Evolutionary conservation across 1,140 invertebrate genomes (phyloP), one percentile per base, ranked within the genome.

Genomic region (Drosophila nigromelanica): DNA sequence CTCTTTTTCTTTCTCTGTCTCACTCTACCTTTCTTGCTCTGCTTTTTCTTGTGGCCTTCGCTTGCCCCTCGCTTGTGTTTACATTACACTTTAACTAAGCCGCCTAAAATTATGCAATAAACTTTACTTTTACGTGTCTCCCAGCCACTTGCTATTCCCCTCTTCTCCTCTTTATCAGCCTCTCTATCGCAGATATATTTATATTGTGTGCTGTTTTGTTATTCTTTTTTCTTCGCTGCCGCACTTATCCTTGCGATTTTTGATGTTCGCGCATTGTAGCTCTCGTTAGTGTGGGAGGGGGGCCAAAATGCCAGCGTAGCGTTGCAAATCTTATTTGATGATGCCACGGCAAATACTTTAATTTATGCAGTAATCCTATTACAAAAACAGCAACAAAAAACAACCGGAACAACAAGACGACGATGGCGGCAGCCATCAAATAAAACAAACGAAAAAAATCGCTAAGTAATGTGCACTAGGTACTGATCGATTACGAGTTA

Each of bases 341-440:
- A 86, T 86, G 78, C 78, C 76, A 71, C 73, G 79, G 79, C 73
- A 89, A 87, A 87, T 83, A 79, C 83, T 83, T 87, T 89, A 87
- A 87, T 83, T 89, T 80, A 87, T 82, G 83, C 83, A 82, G 79
- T 87, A 87, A 87, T 87, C 83, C 83, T 89, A 87, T 87, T 87
- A 82, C 83, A 89, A 89, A 77, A 79, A 80, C 76, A 68, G 47
- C 50, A 67, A 48, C 33, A 52, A 67, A 18, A 18, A 18, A 40
- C 54, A 60, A 43, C 59, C 56, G 21, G 59, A 75, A 62, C 68
- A 82, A 73, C 37, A 68, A 64, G 42, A 69, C 47, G 37, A 51
- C 21, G 48, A 33, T 51, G 76, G 60, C 71, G 61, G 63, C 55
- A 81, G 39, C 69, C 78, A 78, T 78, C 74, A 81, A 80, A 78